Evolutionary conservation across 2,888 invertebrate species (phyloP).

Genomic region (Lepas anatifera): DNA sequence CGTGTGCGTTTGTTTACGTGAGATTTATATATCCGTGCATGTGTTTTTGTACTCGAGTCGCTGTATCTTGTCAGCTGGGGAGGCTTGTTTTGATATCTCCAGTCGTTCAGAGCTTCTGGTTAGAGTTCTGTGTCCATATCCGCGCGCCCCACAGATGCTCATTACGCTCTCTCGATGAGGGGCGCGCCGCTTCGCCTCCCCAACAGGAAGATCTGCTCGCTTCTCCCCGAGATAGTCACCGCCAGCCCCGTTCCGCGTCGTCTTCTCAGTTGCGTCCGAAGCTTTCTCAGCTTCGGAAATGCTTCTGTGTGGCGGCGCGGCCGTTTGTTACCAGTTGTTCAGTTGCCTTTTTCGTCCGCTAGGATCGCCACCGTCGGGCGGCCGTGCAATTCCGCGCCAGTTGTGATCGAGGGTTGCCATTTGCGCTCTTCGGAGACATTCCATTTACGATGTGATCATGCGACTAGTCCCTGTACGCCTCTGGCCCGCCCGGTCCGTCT

Average conservation of each 20-base stretch:
- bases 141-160: too few species aligned
- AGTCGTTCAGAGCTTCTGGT: too few species aligned
- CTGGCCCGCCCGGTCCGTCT: too few species aligned
- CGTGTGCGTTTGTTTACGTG: not conserved
- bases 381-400: not conserved
- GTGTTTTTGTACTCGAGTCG: not conserved
- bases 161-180: too few species aligned
- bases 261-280: too few species aligned
- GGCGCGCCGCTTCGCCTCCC: too few species aligned
- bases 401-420: slow-evolving; percentile 6
- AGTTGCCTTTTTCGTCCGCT: not conserved
- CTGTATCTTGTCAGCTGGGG: not conserved
- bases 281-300: too few species aligned
- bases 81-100: too few species aligned
- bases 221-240: not conserved
- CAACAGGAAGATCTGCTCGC: too few species aligned
- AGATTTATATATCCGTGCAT: not conserved
- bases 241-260: not conserved
- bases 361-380: not conserved
- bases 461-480: not conserved
- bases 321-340: not conserved
- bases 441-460: not conserved
- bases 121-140: too few species aligned
- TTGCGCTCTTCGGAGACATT: not conserved
- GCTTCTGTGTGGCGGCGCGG: too few species aligned